Evolutionary conservation across 1,140 invertebrate genomes (phyloP).

Genomic region (Drepana arcuata): DNA sequence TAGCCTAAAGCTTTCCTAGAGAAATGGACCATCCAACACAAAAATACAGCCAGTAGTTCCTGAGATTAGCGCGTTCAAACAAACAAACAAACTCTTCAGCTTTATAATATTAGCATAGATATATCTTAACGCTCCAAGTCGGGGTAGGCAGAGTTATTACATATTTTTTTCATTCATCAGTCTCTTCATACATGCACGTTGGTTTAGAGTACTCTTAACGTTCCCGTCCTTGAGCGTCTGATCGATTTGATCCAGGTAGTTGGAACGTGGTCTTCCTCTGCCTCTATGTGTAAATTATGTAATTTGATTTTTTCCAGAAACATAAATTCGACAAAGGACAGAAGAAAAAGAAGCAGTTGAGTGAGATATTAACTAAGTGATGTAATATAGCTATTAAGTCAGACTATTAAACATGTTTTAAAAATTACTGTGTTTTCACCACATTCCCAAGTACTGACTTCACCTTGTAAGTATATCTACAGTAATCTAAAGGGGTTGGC

Average conservation of each 20-base stretch:
- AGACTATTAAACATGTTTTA: too few relatives aligned
- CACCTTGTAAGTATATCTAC: too few relatives aligned
- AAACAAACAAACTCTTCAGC: too few relatives aligned
- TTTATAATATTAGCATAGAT: too few relatives aligned
- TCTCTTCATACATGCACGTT: neutral
- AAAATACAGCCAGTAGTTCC: too few relatives aligned
- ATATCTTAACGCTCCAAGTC: too few relatives aligned
- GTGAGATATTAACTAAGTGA: slow-evolving; percentile 46
- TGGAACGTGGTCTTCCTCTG: neutral
- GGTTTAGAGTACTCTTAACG: neutral
- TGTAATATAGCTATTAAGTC: neutral
- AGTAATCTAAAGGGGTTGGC: too few relatives aligned
- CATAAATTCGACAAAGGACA: slow-evolving; percentile 49
- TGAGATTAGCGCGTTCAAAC: too few relatives aligned
- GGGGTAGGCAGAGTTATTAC: neutral
- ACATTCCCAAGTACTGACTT: too few relatives aligned
- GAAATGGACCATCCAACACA: too few relatives aligned
- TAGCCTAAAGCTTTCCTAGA: too few relatives aligned
- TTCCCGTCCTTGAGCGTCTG: neutral
- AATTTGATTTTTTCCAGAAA: slow-evolving; percentile 40
- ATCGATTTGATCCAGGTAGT: neutral
- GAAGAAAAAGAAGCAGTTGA: slow-evolving; percentile 49
- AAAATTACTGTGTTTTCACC: too few relatives aligned
- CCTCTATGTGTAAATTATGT: neutral
- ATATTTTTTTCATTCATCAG: neutral